Evolutionary conservation across 2,888 invertebrate genomes (phyloP).

Genomic region (Steinernema hermaphroditum): DNA sequence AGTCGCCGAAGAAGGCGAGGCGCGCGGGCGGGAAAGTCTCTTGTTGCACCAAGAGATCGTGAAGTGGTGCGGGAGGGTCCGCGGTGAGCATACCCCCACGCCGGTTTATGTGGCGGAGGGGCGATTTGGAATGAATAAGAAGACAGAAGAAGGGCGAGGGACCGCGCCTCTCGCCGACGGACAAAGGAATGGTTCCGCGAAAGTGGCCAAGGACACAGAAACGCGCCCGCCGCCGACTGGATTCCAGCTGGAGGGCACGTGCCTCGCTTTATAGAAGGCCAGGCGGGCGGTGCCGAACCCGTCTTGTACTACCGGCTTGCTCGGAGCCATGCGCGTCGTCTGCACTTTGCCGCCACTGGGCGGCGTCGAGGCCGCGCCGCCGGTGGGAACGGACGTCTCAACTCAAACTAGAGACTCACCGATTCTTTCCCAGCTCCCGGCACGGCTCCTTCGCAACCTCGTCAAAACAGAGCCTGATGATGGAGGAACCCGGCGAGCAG

Average conservation of each 20-base stretch:
- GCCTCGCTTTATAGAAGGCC: constrained; percentile 24
- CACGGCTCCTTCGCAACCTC: not conserved
- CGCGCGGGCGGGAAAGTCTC: constrained; percentile 18
- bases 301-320: not conserved
- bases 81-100: not conserved
- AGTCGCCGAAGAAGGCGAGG: constrained; percentile 2
- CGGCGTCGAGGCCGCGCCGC: constrained; percentile 2
- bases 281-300: constrained; percentile 23
- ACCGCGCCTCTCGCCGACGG: not conserved
- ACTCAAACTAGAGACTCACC: constrained; percentile 5
- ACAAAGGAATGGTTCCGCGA: constrained; percentile 23
- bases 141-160: constrained; percentile 13
- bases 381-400: not conserved
- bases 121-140: constrained; percentile 18
- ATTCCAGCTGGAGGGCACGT: constrained; percentile 28
- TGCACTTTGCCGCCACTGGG: constrained; percentile 23
- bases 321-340: not conserved
- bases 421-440: not conserved
- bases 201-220: constrained; percentile 29
- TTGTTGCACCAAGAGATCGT: not conserved
- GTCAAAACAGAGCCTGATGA: not conserved
- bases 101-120: constrained; percentile 25
- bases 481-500: not conserved
- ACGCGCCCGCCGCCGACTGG: constrained; percentile 1
- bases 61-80: not conserved